These are phyloP conservation scores for Chrysemys picta DNA, from an alignment of 2,113 vertebrate genomes.

Conservation along the genomic window DNA sequence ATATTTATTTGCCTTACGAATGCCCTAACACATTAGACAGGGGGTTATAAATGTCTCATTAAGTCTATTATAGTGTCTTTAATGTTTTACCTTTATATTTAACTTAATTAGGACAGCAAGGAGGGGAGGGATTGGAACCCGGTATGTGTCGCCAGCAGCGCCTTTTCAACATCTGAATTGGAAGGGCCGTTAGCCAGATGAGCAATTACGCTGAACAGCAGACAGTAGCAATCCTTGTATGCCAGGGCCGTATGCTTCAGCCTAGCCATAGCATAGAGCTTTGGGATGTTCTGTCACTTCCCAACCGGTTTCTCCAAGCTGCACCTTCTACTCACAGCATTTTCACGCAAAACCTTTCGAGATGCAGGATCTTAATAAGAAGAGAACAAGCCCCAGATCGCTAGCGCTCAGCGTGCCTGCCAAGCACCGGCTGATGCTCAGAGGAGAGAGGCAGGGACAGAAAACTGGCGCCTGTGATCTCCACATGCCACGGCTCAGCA, in stretches of 20 bases:
- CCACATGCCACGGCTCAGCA: not conserved
- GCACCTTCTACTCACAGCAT: not conserved
- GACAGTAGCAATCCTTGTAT: slow-evolving; percentile 38
- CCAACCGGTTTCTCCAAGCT: not conserved
- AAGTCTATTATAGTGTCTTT: not conserved
- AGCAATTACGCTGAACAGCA: slow-evolving; percentile 47
- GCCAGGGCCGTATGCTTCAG: slow-evolving; percentile 14
- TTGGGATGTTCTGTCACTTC: slow-evolving; percentile 6
- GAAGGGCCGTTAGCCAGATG: slow-evolving; percentile 53
- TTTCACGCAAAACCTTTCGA: not conserved
- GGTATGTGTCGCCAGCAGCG: slow-evolving; percentile 44
- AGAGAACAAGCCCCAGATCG: not conserved
- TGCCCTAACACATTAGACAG: slow-evolving; percentile 2
- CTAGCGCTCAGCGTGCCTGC: not conserved
- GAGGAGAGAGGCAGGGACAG: not conserved
- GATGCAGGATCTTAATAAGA: fast-evolving
- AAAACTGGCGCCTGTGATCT: not conserved
- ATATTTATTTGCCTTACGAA: slow-evolving; percentile 32
- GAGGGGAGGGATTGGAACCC: slow-evolving; percentile 1
- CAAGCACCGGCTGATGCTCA: not conserved
- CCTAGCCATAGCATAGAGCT: not conserved
- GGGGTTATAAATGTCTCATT: slow-evolving; percentile 7
- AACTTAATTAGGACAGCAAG: slow-evolving; percentile 54
- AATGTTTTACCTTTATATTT: slow-evolving; percentile 43
- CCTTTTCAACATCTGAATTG: slow-evolving; percentile 36